Evolutionary conservation across 2,797 vertebrate genomes (phyloP).

Genomic region (Apodemus agrarius): DNA sequence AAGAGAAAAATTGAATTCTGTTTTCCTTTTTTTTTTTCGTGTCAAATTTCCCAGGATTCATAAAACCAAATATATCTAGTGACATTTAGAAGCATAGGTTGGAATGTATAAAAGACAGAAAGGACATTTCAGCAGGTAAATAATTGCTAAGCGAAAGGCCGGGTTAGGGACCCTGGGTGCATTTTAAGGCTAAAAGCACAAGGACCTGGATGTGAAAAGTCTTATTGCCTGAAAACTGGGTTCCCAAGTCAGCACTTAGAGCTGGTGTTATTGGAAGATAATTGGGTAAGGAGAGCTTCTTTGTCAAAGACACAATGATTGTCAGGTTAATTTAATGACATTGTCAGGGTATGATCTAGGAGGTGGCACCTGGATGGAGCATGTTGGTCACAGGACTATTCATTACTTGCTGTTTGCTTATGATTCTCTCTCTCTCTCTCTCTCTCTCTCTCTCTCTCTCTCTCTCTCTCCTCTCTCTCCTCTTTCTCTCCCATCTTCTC

Average conservation of each 20-base stretch:
- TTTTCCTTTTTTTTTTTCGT: not conserved
- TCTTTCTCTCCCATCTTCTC: too few relatives aligned
- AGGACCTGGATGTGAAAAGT: not conserved
- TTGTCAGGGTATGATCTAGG: not conserved
- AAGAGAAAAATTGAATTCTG: not conserved
- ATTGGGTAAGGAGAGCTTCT: not conserved
- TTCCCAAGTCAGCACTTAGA: not conserved
- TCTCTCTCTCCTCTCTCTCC: too few relatives aligned
- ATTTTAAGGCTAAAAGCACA: not conserved
- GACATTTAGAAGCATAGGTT: too few relatives aligned
- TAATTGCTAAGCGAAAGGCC: not conserved
- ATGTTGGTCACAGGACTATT: not conserved
- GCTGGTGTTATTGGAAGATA: too few relatives aligned
- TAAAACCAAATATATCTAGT: not conserved
- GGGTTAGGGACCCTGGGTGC: not conserved
- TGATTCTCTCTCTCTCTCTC: too few relatives aligned
- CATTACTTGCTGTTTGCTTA: not conserved
- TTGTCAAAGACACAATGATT: not conserved
- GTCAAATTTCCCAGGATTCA: not conserved
- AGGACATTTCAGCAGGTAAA: not conserved
- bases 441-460: too few relatives aligned
- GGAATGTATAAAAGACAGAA: too few relatives aligned
- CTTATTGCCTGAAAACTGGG: not conserved
- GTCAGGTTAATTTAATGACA: not conserved
- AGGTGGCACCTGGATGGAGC: not conserved